Percentiles rank a stretch among this genome's conserved stretches.
Conservation (phyloP, 2,797 vertebrate species). For the Carduelis carduelis region DNA sequence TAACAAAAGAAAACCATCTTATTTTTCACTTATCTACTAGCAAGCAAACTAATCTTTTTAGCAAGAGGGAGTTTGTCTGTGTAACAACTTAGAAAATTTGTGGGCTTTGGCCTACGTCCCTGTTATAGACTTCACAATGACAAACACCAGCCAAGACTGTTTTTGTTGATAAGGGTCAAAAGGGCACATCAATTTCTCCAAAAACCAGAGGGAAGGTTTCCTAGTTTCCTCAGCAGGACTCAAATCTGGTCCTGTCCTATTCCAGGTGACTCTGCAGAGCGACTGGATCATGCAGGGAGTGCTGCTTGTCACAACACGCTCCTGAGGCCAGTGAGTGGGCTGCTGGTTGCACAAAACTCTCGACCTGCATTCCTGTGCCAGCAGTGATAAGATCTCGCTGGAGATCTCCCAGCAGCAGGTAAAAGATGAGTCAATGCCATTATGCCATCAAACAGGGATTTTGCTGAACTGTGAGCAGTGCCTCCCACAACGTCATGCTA, state of each 20-base stretch:
- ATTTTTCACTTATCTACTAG: neutral
- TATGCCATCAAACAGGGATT: slow-evolving; percentile 47
- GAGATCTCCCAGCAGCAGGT: neutral
- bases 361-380: slow-evolving; percentile 32
- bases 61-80: neutral
- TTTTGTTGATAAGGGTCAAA: neutral
- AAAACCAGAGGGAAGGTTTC: neutral
- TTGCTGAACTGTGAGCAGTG: slow-evolving; percentile 43
- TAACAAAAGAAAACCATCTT: slow-evolving; percentile 23
- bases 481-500: slow-evolving; percentile 50
- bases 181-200: neutral
- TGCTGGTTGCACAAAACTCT: slow-evolving; percentile 31
- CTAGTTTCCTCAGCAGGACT: neutral
- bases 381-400: neutral
- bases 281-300: neutral
- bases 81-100: neutral
- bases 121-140: neutral
- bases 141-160: neutral
- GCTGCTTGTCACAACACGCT: neutral
- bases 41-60: neutral
- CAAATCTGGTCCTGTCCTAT: neutral
- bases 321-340: neutral
- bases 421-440: slow-evolving; percentile 48
- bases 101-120: neutral
- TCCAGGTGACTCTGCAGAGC: neutral